Conservation (phyloP, 2,888 invertebrate genomes). For the Melanchra persicariae region DNA sequence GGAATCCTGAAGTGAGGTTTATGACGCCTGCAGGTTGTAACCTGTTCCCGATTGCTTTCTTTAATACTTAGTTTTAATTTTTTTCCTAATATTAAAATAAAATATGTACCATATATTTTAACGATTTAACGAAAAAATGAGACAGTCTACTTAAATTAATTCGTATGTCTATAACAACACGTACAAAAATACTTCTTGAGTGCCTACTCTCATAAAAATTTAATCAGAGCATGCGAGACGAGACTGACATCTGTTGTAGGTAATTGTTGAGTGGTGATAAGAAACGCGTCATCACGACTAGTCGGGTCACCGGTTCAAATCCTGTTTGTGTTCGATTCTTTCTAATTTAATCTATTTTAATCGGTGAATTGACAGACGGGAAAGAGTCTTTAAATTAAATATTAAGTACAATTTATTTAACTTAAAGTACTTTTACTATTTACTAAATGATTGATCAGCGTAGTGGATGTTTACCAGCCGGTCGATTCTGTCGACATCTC, state of each 20-base stretch:
- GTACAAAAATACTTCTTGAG: slow-evolving; percentile 14
- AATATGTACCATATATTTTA: no score
- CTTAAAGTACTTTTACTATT: no score
- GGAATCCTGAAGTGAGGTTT: no score
- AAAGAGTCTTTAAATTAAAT: not conserved
- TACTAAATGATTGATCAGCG: not conserved
- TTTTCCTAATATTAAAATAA: no score
- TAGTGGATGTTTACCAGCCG: no score
- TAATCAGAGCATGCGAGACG: slow-evolving; percentile 52
- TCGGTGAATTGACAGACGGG: not conserved
- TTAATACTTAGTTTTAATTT: no score
- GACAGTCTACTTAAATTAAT: not conserved
- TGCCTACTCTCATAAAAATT: slow-evolving; percentile 21
- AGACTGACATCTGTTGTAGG: slow-evolving; percentile 49
- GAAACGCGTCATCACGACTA: slow-evolving; percentile 51
- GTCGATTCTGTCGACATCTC: no score
- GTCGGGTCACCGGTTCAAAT: slow-evolving; percentile 58
- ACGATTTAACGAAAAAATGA: not conserved
- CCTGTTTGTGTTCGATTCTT: slow-evolving; percentile 49
- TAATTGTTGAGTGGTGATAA: slow-evolving; percentile 54
- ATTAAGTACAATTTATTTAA: not conserved
- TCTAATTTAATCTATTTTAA: slow-evolving; percentile 41
- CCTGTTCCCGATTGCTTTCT: no score
- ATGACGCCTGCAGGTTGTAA: no score
- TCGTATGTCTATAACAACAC: not conserved